These are phyloP conservation scores for Scomber colias DNA, from an alignment of 2,113 vertebrate genomes.

Conservation along the genomic window DNA sequence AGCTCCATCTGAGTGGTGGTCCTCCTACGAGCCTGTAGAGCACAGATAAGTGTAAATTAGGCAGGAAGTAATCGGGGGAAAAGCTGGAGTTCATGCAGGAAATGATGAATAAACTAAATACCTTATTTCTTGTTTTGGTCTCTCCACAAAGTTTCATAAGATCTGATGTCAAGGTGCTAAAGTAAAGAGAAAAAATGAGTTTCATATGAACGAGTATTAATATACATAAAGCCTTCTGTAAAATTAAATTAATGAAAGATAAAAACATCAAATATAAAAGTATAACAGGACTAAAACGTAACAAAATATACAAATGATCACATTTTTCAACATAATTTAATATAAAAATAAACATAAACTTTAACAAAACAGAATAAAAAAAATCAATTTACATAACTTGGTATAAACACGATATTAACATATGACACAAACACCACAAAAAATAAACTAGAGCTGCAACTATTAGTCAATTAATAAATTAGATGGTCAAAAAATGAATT, in stretches of 20 bases:
- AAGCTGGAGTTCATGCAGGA: rapidly evolving
- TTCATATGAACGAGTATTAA: neutral
- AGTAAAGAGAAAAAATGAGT: neutral
- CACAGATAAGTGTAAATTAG: rapidly evolving
- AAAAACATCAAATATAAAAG: neutral
- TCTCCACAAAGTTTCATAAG: conserved; percentile 95
- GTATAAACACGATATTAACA: neutral
- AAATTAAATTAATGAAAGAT: neutral
- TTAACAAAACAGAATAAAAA: neutral
- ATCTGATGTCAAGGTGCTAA: conserved; percentile 90
- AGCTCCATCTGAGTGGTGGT: conserved; percentile 98
- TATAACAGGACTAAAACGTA: neutral
- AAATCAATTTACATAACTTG: no score
- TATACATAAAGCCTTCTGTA: neutral
- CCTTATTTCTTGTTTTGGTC: conserved; percentile 94
- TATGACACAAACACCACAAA: neutral
- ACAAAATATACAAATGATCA: neutral
- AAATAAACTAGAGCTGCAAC: no score
- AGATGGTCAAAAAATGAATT: no score
- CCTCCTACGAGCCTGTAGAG: conserved; percentile 91
- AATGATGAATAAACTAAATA: conserved; percentile 60
- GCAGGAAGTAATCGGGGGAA: neutral
- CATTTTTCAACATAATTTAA: neutral
- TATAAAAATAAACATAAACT: no score
- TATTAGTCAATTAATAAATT: no score